Evolutionary conservation across 2,113 vertebrate species (phyloP).

Genomic region (Lophotis ruficrista): DNA sequence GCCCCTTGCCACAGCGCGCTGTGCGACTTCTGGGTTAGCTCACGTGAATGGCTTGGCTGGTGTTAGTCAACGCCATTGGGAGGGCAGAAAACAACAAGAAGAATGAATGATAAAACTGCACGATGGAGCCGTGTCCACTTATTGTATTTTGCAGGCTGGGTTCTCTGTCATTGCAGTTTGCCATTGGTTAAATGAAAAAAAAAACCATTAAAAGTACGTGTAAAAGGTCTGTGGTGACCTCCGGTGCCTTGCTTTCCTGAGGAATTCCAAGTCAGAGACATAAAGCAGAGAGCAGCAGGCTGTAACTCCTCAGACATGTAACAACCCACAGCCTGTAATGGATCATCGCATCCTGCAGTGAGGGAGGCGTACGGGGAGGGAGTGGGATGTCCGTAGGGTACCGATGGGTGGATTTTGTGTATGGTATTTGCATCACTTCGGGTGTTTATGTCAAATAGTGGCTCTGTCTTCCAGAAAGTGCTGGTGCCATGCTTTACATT

Average conservation of each 20-base stretch:
- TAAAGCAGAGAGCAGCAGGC: not conserved
- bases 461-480: not conserved
- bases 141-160: not conserved
- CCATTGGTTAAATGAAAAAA: not conserved
- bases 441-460: not conserved
- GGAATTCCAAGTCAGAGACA: not conserved
- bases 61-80: not conserved
- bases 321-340: not conserved
- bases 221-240: not conserved
- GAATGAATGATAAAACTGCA: not conserved
- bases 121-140: not conserved
- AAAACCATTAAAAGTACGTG: not conserved
- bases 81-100: not conserved
- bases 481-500: not conserved
- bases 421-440: fast-evolving
- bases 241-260: not conserved
- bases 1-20: not conserved
- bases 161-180: not conserved
- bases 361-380: not conserved
- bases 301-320: not conserved
- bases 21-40: not conserved
- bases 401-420: not conserved
- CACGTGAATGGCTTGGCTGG: not conserved
- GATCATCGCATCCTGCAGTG: not conserved
- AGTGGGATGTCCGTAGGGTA: not conserved